Conservation (phyloP, 2,888 invertebrate species). For the Ramazzottius varieornatus region DNA sequence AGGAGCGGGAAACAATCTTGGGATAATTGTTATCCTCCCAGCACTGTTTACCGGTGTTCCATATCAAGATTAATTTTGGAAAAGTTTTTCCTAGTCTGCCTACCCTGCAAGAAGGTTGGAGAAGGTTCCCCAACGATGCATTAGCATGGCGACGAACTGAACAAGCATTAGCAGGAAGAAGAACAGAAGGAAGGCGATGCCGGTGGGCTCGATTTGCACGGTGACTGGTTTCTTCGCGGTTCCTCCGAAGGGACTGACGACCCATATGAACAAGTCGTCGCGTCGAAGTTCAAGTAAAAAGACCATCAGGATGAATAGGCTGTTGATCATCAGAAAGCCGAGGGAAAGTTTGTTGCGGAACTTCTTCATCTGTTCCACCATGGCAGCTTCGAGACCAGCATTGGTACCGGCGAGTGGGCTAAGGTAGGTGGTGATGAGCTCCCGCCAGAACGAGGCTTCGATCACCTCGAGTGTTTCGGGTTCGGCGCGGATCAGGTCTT, state of each 20-base stretch:
- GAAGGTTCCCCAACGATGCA: conserved; percentile 1
- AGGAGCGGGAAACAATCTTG: too few species aligned
- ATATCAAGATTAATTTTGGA: too few species aligned
- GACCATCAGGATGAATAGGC: conserved; percentile 27
- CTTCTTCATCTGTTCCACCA: conserved; percentile 15
- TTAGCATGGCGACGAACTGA: conserved; percentile 1
- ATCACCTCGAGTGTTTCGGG: background rate
- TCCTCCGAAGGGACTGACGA: background rate
- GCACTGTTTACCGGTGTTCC: too few species aligned
- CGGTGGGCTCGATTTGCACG: background rate
- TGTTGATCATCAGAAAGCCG: conserved; percentile 26
- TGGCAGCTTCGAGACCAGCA: background rate
- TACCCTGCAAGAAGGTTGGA: background rate
- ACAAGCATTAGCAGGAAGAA: background rate
- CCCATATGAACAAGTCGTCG: conserved; percentile 17
- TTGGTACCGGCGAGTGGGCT: background rate
- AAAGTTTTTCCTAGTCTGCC: too few species aligned
- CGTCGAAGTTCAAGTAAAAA: conserved; percentile 25
- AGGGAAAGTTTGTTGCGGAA: conserved; percentile 20
- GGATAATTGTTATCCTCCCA: too few species aligned
- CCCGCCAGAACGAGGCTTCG: background rate
- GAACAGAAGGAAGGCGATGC: background rate
- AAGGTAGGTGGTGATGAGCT: background rate
- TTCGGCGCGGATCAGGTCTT: background rate
- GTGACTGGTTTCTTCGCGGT: background rate